Evolutionary conservation across 2,888 invertebrate genomes (phyloP), one percentile per base, ranked within the genome.

Genomic region (Reticulitermes lucifugus): DNA sequence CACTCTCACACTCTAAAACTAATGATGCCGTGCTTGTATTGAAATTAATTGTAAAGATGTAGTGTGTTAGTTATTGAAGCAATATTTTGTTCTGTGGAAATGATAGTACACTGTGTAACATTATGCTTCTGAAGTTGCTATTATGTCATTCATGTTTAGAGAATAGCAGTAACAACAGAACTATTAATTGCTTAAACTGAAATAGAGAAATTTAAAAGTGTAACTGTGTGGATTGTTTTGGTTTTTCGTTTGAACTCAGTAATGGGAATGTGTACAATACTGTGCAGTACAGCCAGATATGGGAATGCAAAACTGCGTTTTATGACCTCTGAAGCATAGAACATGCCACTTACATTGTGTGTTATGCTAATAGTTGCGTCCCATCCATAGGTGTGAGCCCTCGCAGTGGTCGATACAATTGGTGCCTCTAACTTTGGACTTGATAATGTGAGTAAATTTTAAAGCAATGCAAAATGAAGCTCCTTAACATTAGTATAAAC

Each of bases 331-430:
- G 73, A n/a, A 21, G 18, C 21, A 73, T 73, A 73, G 73, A 41
- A 73, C 81, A 81, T 51, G 81, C 81, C 81, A 81, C 81, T 81
- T 81, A 81, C 81, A 81, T 81, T 81, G 60, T 81, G 60, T 81
- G 60, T 81, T 81, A 46, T 77, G 77, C 77, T 73, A 73, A 73
- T 73, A 41, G 73, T 73, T 73, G 73, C 73, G 41, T 77, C 77
- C 77, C 77, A n/a, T 77, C 51, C 77, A n/a, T 77, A 77, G 77
- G 77, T 77, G 77, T 77, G 77, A 77, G 77, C 51, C 77, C 46
- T 21, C 73, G 77, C 77, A n/a, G 81, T 81, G 81, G 81, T 65
- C 79, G 81, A 81, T 51, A 60, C 60, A 81, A 81, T 81, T 81
- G 81, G 81, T 81, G 81, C 81, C 65, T 81, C 29, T 81, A 60